phyloP scores from a whole-genome alignment of 1,140 invertebrate genomes.

The Drosophila tristis region DNA sequence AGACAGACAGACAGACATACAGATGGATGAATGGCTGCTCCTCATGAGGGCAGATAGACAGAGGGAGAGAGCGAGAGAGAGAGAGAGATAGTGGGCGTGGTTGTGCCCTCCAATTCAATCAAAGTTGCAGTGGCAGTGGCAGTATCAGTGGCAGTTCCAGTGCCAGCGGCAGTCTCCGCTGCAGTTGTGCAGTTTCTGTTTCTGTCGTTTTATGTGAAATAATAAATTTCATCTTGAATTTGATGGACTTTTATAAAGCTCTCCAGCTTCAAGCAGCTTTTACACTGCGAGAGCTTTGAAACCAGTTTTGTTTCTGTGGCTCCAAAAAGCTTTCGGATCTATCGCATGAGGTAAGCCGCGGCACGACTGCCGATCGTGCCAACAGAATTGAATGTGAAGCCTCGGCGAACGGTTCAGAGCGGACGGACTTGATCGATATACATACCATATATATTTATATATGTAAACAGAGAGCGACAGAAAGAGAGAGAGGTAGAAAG shows the following conservation, averaged over 20 bases:
- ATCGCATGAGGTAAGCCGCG: conserved; percentile 73
- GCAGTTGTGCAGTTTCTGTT: conserved; percentile 19
- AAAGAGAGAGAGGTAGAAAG: conserved; percentile 19
- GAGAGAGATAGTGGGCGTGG: conserved; percentile 3
- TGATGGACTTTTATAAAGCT: conserved; percentile 45
- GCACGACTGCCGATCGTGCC: conserved; percentile 47
- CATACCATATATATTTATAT: not conserved
- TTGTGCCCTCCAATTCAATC: conserved; percentile 37
- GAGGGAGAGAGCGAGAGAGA: no score
- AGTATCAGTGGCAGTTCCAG: conserved; percentile 1
- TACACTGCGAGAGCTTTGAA: conserved; percentile 46
- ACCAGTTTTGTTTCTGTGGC: conserved; percentile 63
- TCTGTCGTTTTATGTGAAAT: conserved; percentile 48
- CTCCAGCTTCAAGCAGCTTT: not conserved
- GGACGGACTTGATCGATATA: conserved; percentile 37
- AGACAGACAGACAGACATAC: no score
- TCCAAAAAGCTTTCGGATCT: conserved; percentile 66
- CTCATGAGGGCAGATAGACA: no score
- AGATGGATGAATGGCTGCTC: no score
- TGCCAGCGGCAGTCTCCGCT: conserved; percentile 13
- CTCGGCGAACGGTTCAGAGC: conserved; percentile 78
- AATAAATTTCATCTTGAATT: conserved; percentile 59
- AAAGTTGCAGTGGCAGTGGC: conserved; percentile 27
- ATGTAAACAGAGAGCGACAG: not conserved
- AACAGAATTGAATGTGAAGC: conserved; percentile 82